These are phyloP conservation scores for Chrysopa pallens DNA, from an alignment of 1,140 invertebrate genomes.

Conservation along the genomic window DNA sequence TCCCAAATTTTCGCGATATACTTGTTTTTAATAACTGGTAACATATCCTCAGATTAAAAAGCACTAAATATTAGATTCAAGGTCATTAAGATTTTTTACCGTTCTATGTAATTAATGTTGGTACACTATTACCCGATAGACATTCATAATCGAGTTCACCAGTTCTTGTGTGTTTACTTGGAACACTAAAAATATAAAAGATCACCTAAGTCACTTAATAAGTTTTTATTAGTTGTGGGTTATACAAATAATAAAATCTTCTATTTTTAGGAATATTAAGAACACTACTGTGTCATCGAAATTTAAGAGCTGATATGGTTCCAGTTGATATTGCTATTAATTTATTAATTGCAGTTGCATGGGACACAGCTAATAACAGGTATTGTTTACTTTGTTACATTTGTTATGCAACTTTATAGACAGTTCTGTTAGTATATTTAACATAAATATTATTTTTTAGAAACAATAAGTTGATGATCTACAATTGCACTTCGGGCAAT, in stretches of 20 bases:
- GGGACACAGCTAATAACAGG: conserved; percentile 29
- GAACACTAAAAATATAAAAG: too few species aligned
- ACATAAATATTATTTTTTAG: conserved; percentile 22
- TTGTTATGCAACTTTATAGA: background rate
- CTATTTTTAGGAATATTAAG: conserved; percentile 46
- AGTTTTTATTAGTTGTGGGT: too few species aligned
- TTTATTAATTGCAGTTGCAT: conserved; percentile 38
- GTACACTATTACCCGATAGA: too few species aligned
- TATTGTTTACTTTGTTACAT: background rate
- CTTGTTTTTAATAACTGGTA: too few species aligned
- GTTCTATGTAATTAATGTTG: too few species aligned
- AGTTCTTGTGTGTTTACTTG: too few species aligned
- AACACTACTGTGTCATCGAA: conserved; percentile 29
- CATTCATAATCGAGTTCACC: too few species aligned
- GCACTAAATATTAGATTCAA: too few species aligned
- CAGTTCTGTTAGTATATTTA: background rate
- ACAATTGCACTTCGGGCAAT: conserved; percentile 76
- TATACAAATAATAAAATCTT: conserved; percentile 9
- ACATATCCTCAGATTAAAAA: too few species aligned
- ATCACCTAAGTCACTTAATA: too few species aligned
- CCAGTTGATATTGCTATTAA: conserved; percentile 54
- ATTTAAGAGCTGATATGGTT: conserved; percentile 37
- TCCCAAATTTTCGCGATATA: too few species aligned
- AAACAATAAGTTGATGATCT: conserved; percentile 45
- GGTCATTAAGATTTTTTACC: too few species aligned